Evolutionary conservation across 1,140 invertebrate species (phyloP), one percentile per base, ranked within the genome.

Genomic region (Formica selysi): DNA sequence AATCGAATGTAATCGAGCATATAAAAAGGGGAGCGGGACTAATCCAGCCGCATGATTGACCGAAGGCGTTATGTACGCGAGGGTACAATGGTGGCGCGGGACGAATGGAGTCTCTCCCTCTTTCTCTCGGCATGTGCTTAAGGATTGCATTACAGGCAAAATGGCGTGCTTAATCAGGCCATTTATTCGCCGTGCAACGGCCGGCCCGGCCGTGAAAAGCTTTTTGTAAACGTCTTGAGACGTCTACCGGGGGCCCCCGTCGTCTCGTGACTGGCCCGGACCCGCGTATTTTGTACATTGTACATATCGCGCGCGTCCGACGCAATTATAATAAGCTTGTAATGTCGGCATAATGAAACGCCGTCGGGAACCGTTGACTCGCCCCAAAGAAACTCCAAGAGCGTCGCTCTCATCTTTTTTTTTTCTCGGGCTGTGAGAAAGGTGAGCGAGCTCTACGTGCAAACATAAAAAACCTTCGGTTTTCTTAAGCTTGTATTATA

Each of bases 141-240:
- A 87, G 89, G 89, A 92, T 91, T 91, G 85, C 86, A 91, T 91
- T 92, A 90, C 89, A 87, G 64, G 86, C 89, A 92, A 92, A 91
- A 91, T 92, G 90, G 91, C 91, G 91, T 89, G 86, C 90, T 91
- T 92, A 92, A 92, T 92, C 91, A 92, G 89, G 76, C 89, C 90
- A 91, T 92, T 92, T 92, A 92, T 92, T 91, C 89, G 85, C 65
- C 44, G 62, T 61, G 86, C 62, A 83, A 89, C 85, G 73, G 67
- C 61, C 83, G 26, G 54, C 19, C 29, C 54, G 51, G 26, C 29
- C 54, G 44, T 80, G 76, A 89, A 87, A 81, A 87, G 80, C 71
- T 74, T 87, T 90, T 90, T 90, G 80, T 90, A 80, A 61, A 51
- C 13, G 48, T 51, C 41, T 16, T 61, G 22, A 41, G 48, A 74